Conservation (phyloP, 2,113 vertebrate genomes). For the Zosterops hypoxanthus region DNA sequence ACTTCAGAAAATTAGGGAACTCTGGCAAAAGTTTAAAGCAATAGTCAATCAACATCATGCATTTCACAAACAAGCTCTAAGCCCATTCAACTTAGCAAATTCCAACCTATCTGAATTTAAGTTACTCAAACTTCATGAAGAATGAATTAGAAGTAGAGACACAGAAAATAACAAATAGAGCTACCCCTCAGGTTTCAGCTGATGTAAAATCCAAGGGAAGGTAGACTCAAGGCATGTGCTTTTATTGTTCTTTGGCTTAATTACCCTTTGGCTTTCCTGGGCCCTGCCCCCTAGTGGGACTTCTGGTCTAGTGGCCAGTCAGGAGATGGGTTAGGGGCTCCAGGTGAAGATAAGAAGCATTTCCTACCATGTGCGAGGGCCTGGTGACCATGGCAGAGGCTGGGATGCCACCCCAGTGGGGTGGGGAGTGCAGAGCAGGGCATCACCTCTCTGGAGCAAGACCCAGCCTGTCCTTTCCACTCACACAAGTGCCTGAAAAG, state of each 20-base stretch:
- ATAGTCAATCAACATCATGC: background rate
- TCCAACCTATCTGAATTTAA: background rate
- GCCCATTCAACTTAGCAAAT: background rate
- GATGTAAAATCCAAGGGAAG: background rate
- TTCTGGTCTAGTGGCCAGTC: background rate
- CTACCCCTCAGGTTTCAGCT: background rate
- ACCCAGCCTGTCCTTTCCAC: background rate
- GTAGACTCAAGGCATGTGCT: background rate
- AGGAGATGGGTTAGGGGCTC: background rate
- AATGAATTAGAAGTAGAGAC: background rate
- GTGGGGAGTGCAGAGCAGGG: background rate
- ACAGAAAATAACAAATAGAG: background rate
- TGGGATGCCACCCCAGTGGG: fast-evolving
- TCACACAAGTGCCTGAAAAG: background rate
- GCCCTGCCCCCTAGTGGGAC: too few species aligned
- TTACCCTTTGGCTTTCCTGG: background rate
- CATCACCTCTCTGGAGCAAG: background rate
- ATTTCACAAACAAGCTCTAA: background rate
- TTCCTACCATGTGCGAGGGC: background rate
- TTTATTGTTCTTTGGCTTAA: background rate
- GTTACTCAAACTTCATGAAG: background rate
- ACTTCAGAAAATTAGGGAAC: background rate
- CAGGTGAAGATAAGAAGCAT: background rate
- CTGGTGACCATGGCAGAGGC: background rate
- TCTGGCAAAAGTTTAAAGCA: background rate